These are phyloP conservation scores for Crocallis elinguaria DNA, from an alignment of 2,888 invertebrate species.

Conservation along the genomic window DNA sequence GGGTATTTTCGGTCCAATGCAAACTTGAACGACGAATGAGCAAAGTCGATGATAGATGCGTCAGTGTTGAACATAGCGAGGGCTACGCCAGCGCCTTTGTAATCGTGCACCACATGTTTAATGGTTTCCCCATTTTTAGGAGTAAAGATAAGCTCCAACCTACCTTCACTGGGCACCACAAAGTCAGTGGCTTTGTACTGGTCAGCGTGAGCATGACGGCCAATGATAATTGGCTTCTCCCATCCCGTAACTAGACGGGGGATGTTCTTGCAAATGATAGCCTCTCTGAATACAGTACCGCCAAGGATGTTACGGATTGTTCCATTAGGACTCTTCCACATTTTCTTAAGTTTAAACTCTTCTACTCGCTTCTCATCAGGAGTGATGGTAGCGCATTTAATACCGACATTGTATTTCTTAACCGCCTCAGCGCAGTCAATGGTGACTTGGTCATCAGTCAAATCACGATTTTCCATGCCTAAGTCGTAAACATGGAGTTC, in stretches of 20 bases:
- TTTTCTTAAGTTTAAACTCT: conserved; percentile 93
- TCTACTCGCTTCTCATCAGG: conserved; percentile 98
- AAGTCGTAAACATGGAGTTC: conserved; percentile 97
- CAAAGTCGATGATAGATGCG: conserved; percentile 96
- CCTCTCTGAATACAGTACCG: conserved; percentile 93
- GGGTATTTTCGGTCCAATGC: conserved; percentile 94
- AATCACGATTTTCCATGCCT: conserved; percentile 97
- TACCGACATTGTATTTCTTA: conserved; percentile 98
- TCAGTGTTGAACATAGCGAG: conserved; percentile 99
- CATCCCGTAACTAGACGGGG: conserved; percentile 97
- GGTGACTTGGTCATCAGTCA: conserved; percentile 97
- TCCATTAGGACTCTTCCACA: conserved; percentile 97
- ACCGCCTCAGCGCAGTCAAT: conserved; percentile 98
- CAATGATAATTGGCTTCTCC: conserved; percentile 98
- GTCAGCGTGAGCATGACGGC: conserved; percentile 99
- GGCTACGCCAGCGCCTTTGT: conserved; percentile 95
- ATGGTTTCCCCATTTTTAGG: conserved; percentile 88
- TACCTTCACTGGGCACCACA: conserved; percentile 95
- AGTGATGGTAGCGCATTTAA: conserved; percentile 99
- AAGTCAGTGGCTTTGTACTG: conserved; percentile 99
- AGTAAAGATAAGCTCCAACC: conserved; percentile 92
- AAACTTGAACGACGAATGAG: conserved; percentile 96
- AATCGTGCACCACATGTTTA: conserved; percentile 92
- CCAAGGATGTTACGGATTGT: conserved; percentile 95
- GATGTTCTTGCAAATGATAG: conserved; percentile 96